Evolutionary conservation across 2,888 invertebrate genomes (phyloP).

Genomic region (Scaeva pyrastri): DNA sequence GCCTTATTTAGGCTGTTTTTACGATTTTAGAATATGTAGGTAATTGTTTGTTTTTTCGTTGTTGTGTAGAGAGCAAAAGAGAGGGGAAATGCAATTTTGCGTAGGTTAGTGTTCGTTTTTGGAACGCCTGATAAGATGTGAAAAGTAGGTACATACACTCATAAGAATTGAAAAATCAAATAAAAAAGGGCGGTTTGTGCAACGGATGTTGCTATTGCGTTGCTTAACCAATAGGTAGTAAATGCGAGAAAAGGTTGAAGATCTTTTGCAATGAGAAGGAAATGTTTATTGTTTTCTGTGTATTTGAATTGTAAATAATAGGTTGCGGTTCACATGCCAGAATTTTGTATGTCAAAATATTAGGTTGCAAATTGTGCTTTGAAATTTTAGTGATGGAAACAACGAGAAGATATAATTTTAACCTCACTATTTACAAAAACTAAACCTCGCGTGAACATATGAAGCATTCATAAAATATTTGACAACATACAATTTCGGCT

Average conservation of each 20-base stretch:
- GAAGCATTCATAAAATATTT: too few species aligned
- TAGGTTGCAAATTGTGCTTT: too few species aligned
- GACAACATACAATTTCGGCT: too few species aligned
- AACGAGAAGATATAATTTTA: too few species aligned
- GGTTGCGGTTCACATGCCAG: too few species aligned
- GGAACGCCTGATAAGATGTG: conserved; percentile 28
- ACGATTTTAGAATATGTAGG: conserved; percentile 11
- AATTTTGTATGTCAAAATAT: too few species aligned
- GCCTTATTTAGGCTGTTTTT: conserved; percentile 47
- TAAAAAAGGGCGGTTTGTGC: conserved; percentile 58
- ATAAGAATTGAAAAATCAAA: conserved; percentile 2
- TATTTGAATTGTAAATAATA: too few species aligned
- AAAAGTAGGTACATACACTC: conserved; percentile 12
- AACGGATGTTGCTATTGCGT: conserved; percentile 59
- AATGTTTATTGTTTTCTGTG: too few species aligned
- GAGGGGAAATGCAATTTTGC: conserved; percentile 14
- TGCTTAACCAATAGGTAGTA: conserved; percentile 73
- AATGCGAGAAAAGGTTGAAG: conserved; percentile 66
- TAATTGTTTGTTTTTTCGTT: neutral
- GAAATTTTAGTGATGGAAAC: too few species aligned
- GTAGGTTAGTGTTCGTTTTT: conserved; percentile 61
- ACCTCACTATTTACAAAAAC: too few species aligned
- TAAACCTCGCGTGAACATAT: too few species aligned
- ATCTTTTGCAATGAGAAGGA: conserved; percentile 47
- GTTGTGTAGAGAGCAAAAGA: neutral